Evolutionary conservation across 2,113 vertebrate genomes (phyloP).

Genomic region (Eudorcas thomsonii): DNA sequence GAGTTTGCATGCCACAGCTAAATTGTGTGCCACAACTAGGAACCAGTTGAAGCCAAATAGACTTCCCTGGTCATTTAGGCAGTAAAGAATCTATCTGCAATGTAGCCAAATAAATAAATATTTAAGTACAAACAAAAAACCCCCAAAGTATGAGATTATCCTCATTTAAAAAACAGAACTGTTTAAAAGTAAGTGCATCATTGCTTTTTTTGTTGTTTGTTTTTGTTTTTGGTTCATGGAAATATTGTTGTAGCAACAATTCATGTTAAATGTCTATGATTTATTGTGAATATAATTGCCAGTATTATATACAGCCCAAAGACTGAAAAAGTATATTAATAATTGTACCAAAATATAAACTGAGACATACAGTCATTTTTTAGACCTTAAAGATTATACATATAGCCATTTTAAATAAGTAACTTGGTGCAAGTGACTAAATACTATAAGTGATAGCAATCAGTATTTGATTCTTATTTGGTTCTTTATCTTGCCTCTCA

Average conservation of each 20-base stretch:
- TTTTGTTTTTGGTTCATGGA: background rate
- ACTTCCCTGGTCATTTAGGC: fast-evolving
- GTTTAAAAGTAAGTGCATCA: background rate
- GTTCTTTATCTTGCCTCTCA: background rate
- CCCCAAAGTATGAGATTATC: background rate
- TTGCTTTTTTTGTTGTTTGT: background rate
- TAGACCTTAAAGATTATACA: background rate
- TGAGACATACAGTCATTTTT: background rate
- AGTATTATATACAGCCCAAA: background rate
- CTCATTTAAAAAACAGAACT: background rate
- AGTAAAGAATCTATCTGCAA: background rate
- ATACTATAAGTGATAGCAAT: background rate
- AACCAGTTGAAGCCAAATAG: background rate
- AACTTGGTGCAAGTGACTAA: background rate
- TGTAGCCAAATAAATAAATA: background rate
- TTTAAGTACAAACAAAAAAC: background rate
- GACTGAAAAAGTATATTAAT: background rate
- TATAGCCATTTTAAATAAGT: background rate
- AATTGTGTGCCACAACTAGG: background rate
- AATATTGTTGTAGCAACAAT: background rate
- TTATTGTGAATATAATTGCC: background rate
- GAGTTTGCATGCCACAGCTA: background rate
- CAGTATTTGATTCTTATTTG: background rate
- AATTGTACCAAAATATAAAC: background rate
- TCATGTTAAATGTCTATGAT: background rate